phyloP scores from a whole-genome alignment of 2,113 vertebrate species.

The Gorsachius goisagi region DNA sequence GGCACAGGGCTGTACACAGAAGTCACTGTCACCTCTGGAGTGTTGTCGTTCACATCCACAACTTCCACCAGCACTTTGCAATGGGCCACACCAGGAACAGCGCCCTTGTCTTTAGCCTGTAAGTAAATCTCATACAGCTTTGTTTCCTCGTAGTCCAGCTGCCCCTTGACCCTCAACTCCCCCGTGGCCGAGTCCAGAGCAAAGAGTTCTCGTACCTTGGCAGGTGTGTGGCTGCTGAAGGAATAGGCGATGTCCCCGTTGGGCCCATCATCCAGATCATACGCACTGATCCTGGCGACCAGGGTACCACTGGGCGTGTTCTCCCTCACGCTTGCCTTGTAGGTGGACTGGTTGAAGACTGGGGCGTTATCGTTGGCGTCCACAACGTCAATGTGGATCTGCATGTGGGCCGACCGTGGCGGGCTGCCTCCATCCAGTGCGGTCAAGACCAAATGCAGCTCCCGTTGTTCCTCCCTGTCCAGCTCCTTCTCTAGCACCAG shows the following conservation, averaged over 20 bases:
- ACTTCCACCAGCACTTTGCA: conserved; percentile 80
- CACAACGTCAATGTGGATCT: conserved; percentile 68
- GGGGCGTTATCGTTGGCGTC: conserved; percentile 78
- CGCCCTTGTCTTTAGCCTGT: conserved; percentile 79
- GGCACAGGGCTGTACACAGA: conserved; percentile 77
- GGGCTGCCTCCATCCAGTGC: conserved; percentile 77
- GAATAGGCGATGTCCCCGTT: conserved; percentile 80
- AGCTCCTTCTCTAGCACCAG: conserved; percentile 74
- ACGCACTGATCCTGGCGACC: conserved; percentile 65
- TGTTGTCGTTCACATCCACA: conserved; percentile 79
- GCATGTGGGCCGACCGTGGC: conserved; percentile 62
- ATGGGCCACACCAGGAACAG: conserved; percentile 70
- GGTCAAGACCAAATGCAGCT: conserved; percentile 67
- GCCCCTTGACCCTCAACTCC: conserved; percentile 73
- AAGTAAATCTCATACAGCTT: conserved; percentile 77
- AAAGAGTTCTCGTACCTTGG: conserved; percentile 73
- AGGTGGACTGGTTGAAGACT: conserved; percentile 76
- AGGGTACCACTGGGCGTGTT: conserved; percentile 57
- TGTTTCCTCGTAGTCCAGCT: conserved; percentile 76
- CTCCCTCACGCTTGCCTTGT: conserved; percentile 72
- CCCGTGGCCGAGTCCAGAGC: conserved; percentile 69
- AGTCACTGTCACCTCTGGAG: conserved; percentile 75
- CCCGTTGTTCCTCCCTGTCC: conserved; percentile 72
- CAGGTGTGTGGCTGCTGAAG: conserved; percentile 75
- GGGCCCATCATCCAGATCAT: conserved; percentile 79